A percentile compares a stretch with the other conserved stretches of the same genome.
phyloP scores from a whole-genome alignment of 2,888 invertebrate genomes.

The Abscondita cerata region DNA sequence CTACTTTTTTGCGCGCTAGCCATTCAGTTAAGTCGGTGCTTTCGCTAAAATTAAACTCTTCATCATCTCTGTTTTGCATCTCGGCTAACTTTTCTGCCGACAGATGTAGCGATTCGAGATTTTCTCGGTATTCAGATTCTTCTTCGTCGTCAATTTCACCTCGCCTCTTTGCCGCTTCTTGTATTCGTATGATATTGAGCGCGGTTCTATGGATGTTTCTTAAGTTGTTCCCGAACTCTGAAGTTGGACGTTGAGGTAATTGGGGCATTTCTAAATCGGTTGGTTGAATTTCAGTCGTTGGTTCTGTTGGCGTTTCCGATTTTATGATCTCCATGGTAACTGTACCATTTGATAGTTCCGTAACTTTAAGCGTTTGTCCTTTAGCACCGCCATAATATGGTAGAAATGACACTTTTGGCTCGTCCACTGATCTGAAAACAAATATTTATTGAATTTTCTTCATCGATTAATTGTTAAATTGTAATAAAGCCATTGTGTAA shows the following conservation, averaged over 20 bases:
- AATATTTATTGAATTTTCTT: not conserved
- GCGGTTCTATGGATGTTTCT: conserved; percentile 66
- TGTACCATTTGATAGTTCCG: conserved; percentile 62
- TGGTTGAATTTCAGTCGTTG: conserved; percentile 30
- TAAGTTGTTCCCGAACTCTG: conserved; percentile 62
- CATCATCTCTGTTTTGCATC: conserved; percentile 48
- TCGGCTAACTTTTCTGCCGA: conserved; percentile 52
- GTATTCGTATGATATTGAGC: conserved; percentile 65
- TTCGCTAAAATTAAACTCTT: conserved; percentile 39
- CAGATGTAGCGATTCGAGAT: conserved; percentile 58
- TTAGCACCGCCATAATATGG: conserved; percentile 78
- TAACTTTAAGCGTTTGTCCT: conserved; percentile 71
- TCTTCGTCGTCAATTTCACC: conserved; percentile 64
- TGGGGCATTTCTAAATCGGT: conserved; percentile 53
- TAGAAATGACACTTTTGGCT: conserved; percentile 54
- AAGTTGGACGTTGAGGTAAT: conserved; percentile 50
- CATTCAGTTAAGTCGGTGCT: conserved; percentile 50
- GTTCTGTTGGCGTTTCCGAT: conserved; percentile 46
- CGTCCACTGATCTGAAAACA: not conserved
- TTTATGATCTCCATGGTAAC: conserved; percentile 55
- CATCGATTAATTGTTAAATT: not conserved
- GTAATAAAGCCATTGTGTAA: conserved; percentile 3
- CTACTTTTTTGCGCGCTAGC: conserved; percentile 51
- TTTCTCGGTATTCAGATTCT: conserved; percentile 64
- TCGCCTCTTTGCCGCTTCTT: conserved; percentile 66